Evolutionary conservation across 2,113 vertebrate genomes (phyloP), one percentile per base, ranked within the genome.

Genomic region (Aegotheles bennettii): DNA sequence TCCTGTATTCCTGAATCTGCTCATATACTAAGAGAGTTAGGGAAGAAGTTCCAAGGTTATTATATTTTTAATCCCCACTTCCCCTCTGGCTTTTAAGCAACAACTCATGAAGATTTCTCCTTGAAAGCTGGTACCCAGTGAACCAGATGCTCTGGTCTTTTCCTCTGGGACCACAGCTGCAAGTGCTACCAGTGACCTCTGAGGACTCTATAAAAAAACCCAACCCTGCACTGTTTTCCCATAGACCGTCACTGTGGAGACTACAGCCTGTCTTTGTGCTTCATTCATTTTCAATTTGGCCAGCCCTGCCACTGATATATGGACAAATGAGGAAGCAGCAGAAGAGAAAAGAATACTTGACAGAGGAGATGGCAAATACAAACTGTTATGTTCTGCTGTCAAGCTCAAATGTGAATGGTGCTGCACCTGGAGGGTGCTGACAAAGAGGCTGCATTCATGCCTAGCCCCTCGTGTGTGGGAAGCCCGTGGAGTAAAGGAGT

Each of bases 401-500:
- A 97, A 95, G 94, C 96, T 95, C 47, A 96, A 98, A 98, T 98
- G 98, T 97, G 97, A 98, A 96, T 96, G 87, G 95, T 25, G 60
- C 97, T 98, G 98, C 98, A 98, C 98, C 98, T 98, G 98, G 98
- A 96, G 98, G 94, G 90, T 9, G 1, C 47, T 42, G 90, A 97
- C 97, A 97, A 98, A 98, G 98, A 96, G 97, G 79, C 94, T 94
- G 95, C 96, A 98, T 98, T 98, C 98, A 98, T 98, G 94, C 57
- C 81, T 84, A 10, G 85, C 85, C 91, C 93, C 96, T 97, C 80
- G 79, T 97, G 91, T 97, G 96, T 97, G 97, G 98, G 97, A 97
- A 98, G 97, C 81, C 97, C 94, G 97, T 96, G 94, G 97, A 91
- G 86, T 91, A 96, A 96, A 96, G 93, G 94, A 93, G 91, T 81